These are phyloP conservation scores for Chouioia cunea DNA, from an alignment of 2,888 invertebrate genomes.

Conservation along the genomic window DNA sequence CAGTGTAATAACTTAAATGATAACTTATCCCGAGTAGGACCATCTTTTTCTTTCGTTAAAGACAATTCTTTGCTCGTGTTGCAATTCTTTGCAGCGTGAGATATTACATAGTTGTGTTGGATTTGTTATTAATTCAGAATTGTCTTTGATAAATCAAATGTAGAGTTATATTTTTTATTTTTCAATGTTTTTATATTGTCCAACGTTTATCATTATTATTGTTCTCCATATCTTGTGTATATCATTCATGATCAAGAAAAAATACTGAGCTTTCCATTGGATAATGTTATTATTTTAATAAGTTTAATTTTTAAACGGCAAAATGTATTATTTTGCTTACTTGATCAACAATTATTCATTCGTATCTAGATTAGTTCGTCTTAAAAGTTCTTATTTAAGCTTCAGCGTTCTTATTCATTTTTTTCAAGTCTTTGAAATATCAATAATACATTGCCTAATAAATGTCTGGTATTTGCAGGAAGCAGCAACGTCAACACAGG, in stretches of 20 bases:
- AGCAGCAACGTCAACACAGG: conserved; percentile 81
- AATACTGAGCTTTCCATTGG: no score
- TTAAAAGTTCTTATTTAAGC: neutral
- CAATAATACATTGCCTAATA: neutral
- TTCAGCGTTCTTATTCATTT: neutral
- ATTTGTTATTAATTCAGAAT: no score
- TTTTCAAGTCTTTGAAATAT: neutral
- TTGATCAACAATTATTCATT: conserved; percentile 19
- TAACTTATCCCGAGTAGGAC: neutral
- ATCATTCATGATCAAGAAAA: no score
- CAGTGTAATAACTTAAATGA: conserved; percentile 52
- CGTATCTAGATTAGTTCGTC: neutral
- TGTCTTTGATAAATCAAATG: no score
- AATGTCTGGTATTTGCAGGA: conserved; percentile 70
- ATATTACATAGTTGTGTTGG: no score
- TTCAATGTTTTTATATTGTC: no score
- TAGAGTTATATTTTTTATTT: no score
- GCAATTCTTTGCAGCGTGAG: conserved; percentile 41
- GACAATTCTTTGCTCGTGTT: conserved; percentile 11
- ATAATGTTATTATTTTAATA: no score
- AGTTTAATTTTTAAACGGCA: neutral
- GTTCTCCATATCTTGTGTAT: no score
- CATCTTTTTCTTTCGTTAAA: neutral
- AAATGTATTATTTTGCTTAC: no score
- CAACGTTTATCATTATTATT: no score